Evolutionary conservation across 2,113 vertebrate genomes (phyloP), one percentile per base, ranked within the genome.

Genomic region (Pungitius pungitius): DNA sequence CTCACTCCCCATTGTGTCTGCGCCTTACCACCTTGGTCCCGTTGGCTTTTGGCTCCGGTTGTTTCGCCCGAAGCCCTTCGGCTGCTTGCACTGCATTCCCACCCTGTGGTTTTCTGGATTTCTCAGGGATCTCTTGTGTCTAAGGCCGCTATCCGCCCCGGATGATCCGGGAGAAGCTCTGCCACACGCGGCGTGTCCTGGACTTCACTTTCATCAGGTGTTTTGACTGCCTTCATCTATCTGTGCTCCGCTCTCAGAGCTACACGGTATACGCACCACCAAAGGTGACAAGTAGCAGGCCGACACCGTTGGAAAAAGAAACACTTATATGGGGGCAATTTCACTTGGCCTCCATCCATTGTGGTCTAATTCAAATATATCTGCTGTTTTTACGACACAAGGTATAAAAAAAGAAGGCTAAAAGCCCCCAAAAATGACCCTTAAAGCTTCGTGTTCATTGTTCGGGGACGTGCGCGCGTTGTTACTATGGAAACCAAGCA

Each of bases 401-500:
- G 10, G 33, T 8, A 52, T 33, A 57, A 47, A 56, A 47, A 56
- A 35, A 10, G 62, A 49, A 61, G 18, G 40, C 57, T 33, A 3
- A 62, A 61, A 60, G 33, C 33, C 33, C 33, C 33, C 42, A 11
- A 13, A 39, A 33, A 45, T 43, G 15, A n/a, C 37, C 20, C n/a
- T 22, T 18, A n/a, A 30, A 0, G 8, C 12, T 56, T 52, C 49
- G 24, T n/a, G 14, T 68, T 62, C 45, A 20, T 43, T 27, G 8
- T 58, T 63, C 3, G 1, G 12, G n/a, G 13, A 47, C 1, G 0
- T 35, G 45, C 37, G 52, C 0, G 18, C 68, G 67, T 24, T 30
- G 79, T 73, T 56, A 37, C 79, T 22, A 73, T 57, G 54, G 74
- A 68, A 72, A 22, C 47, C 18, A 47, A 74, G 51, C 58, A 37